These are phyloP conservation scores for Aphidoletes aphidimyza DNA, from an alignment of 2,888 invertebrate genomes.

Conservation along the genomic window DNA sequence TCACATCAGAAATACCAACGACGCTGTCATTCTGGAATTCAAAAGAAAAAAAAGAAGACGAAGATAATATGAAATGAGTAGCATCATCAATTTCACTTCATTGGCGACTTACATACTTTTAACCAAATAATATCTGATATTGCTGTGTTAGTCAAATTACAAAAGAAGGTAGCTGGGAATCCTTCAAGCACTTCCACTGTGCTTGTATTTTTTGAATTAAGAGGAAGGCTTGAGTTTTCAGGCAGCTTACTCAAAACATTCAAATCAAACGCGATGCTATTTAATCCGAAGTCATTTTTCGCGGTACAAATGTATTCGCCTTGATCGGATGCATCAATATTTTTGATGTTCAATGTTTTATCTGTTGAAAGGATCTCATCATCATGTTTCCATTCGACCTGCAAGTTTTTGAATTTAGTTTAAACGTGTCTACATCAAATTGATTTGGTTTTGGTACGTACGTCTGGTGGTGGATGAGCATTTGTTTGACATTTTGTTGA, in stretches of 20 bases:
- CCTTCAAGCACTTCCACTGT: too few species aligned
- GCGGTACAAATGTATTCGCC: background rate
- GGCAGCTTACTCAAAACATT: slow-evolving; percentile 1
- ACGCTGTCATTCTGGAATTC: background rate
- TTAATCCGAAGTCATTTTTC: slow-evolving; percentile 3
- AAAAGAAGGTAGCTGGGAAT: background rate
- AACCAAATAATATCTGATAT: background rate
- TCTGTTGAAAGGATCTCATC: background rate
- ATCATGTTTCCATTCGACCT: background rate
- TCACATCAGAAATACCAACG: background rate
- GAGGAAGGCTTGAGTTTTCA: background rate
- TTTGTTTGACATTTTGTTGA: too few species aligned
- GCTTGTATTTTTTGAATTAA: too few species aligned
- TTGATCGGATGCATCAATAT: background rate
- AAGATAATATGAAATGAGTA: too few species aligned
- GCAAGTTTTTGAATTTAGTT: background rate
- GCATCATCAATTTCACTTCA: background rate
- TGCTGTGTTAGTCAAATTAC: background rate
- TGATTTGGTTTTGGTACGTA: too few species aligned
- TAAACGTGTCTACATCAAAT: background rate
- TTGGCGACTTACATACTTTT: slow-evolving; percentile 36
- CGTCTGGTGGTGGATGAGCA: too few species aligned
- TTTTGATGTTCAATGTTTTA: background rate
- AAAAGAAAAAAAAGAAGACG: too few species aligned
- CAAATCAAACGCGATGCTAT: background rate